Conservation (phyloP, 2,888 invertebrate species). For the Linnaemya tessellans region DNA sequence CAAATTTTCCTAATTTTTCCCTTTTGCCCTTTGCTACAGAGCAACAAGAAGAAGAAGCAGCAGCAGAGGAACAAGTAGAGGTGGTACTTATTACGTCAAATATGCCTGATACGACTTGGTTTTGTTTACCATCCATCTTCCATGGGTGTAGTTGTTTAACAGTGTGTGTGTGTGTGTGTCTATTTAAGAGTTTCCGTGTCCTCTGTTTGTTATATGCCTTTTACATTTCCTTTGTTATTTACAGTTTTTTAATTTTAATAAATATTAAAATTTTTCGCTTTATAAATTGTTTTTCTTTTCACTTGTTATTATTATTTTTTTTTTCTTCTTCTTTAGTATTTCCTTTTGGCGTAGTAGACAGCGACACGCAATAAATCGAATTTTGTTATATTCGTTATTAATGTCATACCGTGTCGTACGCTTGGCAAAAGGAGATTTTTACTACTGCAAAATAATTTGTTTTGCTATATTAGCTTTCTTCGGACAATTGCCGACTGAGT, state of each 20-base stretch:
- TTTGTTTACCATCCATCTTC: constrained; percentile 27
- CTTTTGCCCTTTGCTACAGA: background rate
- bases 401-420: constrained; percentile 51
- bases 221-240: too few species aligned
- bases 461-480: constrained; percentile 42
- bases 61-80: background rate
- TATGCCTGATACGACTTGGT: constrained; percentile 41
- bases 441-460: constrained; percentile 56
- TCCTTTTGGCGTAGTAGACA: constrained; percentile 38
- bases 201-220: background rate
- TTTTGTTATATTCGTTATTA: constrained; percentile 56
- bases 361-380: constrained; percentile 68
- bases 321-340: constrained; percentile 1
- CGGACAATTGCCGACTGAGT: constrained; percentile 17
- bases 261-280: constrained; percentile 48
- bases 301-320: constrained; percentile 11
- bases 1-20: constrained; percentile 33
- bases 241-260: constrained; percentile 28
- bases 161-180: background rate
- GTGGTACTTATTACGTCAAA: constrained; percentile 32
- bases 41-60: background rate
- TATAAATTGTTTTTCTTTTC: constrained; percentile 9
- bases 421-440: constrained; percentile 61
- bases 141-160: background rate
- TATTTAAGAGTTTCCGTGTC: background rate